Base-by-base conservation (phyloP, 2,888 invertebrate genomes). In the Eledona agricola region DNA sequence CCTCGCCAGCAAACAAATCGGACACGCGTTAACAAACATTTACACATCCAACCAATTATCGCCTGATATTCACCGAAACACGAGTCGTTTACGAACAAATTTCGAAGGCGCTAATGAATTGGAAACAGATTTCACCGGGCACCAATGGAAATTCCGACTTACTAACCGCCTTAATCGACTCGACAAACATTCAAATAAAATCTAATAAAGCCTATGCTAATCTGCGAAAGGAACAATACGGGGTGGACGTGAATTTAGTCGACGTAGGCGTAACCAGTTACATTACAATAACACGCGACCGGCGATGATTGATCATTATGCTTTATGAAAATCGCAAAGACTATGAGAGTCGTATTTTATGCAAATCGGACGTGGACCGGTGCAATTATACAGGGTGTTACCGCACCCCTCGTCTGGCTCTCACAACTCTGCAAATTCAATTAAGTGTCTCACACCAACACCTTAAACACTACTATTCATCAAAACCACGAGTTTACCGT, bases 241-340 rank as follows among this genome's bases (percentile, higher is more conserved):
- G 31, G 42, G 11, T 28, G 28, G 9, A 38, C 29, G 29, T 49
- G 54, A 67, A 71, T 68, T 66, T 64, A 69, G 64, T 62, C 61
- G 50, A 59, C 35, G 69, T 71, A 60, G 72, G 72, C 72, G 72
- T 72, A 55, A 40, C 61, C 50, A 42, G 55, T 51, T 60, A 59
- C 51, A 65, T 68, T 64, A 58, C 53, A 63, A 60, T 58, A 52
- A 66, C 73, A 70, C 72, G 73, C 71, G 73, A 63, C 72, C 59
- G 59, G 53, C 31, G 62, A 70, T 72, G 72, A 73, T 73, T 69
- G 73, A 73, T 73, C 68, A 68, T 67, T 63, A 64, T 65, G 60
- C 63, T 65, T 66, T 64, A 67, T 64, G 63, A 64, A 69, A 71
- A 71, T 70, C 66, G 69, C 69, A 69, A 69, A 67, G 70, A 71